Percentiles rank a stretch among this genome's conserved stretches.
Evolutionary conservation across 2,113 vertebrate species (phyloP).

Genomic region (Vulpes ferrilata): DNA sequence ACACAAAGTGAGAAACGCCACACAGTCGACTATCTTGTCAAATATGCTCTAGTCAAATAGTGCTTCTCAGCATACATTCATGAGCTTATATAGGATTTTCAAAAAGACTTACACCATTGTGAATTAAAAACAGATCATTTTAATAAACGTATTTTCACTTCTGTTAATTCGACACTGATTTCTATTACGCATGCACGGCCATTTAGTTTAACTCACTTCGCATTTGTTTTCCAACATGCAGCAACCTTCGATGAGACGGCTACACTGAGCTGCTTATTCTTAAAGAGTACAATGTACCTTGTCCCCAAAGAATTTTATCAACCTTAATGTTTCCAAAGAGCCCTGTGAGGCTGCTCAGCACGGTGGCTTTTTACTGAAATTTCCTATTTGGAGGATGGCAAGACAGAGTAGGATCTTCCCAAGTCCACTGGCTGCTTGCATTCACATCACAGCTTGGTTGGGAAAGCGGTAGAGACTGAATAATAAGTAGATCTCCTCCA

Average conservation of each 20-base stretch:
- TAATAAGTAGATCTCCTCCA: conserved; percentile 12
- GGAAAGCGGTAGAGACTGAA: background rate
- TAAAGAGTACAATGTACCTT: background rate
- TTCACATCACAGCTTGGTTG: background rate
- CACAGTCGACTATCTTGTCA: background rate
- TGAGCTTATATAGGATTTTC: background rate
- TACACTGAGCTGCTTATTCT: conserved; percentile 7
- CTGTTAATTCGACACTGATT: background rate
- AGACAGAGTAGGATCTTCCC: background rate
- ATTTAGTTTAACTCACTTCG: background rate
- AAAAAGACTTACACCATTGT: background rate
- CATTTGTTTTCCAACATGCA: background rate
- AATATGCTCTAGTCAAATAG: background rate
- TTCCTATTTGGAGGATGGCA: background rate
- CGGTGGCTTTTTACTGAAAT: background rate
- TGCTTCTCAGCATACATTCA: conserved; percentile 40
- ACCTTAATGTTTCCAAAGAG: conserved; percentile 32
- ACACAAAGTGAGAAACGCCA: background rate
- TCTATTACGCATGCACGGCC: background rate
- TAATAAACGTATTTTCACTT: conserved; percentile 78
- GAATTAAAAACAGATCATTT: conserved; percentile 75
- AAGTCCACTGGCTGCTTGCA: background rate
- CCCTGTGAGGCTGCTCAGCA: background rate
- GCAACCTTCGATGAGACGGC: background rate
- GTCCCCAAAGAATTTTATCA: conserved; percentile 43